Evolutionary conservation across 2,888 invertebrate species (phyloP).

Genomic region (Epinotia brunnichana): DNA sequence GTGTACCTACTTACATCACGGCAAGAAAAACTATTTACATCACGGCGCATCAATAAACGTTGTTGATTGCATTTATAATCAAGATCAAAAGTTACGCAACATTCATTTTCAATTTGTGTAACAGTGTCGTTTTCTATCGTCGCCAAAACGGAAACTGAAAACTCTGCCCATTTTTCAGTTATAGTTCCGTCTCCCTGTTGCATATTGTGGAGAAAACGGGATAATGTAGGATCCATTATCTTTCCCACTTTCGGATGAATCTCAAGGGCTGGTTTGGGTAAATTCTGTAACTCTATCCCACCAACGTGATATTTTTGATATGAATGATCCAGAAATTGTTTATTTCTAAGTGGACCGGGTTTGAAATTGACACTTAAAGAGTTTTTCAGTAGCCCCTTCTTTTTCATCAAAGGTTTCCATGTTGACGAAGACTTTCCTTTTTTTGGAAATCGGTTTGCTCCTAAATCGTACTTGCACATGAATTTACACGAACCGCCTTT

Average conservation of each 20-base stretch:
- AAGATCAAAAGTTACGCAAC: slow-evolving; percentile 81
- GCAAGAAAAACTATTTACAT: slow-evolving; percentile 48
- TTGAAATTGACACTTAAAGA: slow-evolving; percentile 76
- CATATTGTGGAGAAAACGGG: slow-evolving; percentile 70
- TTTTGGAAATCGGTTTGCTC: slow-evolving; percentile 48
- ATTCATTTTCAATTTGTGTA: slow-evolving; percentile 54
- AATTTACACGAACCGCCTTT: slow-evolving; percentile 70
- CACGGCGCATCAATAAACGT: slow-evolving; percentile 79
- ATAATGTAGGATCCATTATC: slow-evolving; percentile 71
- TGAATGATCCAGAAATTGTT: slow-evolving; percentile 73
- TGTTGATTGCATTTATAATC: slow-evolving; percentile 84
- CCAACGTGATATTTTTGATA: slow-evolving; percentile 75
- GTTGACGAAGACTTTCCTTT: slow-evolving; percentile 49
- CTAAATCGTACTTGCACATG: slow-evolving; percentile 63
- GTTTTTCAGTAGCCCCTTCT: slow-evolving; percentile 62
- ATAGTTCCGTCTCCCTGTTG: slow-evolving; percentile 70
- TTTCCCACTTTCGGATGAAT: slow-evolving; percentile 77
- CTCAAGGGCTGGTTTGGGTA: slow-evolving; percentile 80
- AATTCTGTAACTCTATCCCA: slow-evolving; percentile 69
- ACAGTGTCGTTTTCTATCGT: slow-evolving; percentile 54
- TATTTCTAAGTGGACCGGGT: slow-evolving; percentile 83
- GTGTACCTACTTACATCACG: slow-evolving; percentile 52
- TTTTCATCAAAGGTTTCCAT: slow-evolving; percentile 50
- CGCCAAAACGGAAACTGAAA: slow-evolving; percentile 81
- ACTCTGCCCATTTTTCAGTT: slow-evolving; percentile 79